Evolutionary conservation across 2,888 invertebrate genomes (phyloP).

Genomic region (Lepetodrilus schrolli): DNA sequence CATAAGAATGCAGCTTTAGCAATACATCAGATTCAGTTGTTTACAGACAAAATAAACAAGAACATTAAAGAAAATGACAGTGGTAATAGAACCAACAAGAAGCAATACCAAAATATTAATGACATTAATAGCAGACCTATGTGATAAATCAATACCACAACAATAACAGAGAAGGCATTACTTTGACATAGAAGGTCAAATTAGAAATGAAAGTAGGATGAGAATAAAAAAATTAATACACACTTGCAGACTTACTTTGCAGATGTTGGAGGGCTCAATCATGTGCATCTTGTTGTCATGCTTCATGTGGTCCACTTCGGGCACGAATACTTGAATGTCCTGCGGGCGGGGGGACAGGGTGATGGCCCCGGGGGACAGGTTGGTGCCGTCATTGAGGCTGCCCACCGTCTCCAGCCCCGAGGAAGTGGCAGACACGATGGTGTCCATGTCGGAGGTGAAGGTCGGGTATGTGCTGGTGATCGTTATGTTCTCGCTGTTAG

Average conservation of each 20-base stretch:
- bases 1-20: no score
- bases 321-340: slow-evolving; percentile 2
- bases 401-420: slow-evolving; percentile 15
- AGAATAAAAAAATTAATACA: no score
- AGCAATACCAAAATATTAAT: no score
- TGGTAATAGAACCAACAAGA: no score
- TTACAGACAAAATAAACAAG: no score
- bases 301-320: slow-evolving; percentile 45
- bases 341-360: slow-evolving; percentile 17
- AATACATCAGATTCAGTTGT: no score
- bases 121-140: no score
- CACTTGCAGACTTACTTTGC: slow-evolving; percentile 76
- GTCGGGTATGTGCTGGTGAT: slow-evolving; percentile 46
- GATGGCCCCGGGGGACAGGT: slow-evolving; percentile 31
- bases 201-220: no score
- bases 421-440: slow-evolving; percentile 7
- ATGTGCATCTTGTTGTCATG: slow-evolving; percentile 22
- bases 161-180: no score
- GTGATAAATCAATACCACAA: no score
- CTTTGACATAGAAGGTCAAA: no score
- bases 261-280: slow-evolving; percentile 72
- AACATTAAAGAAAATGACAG: no score
- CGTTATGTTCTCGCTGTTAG: slow-evolving; percentile 39
- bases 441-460: slow-evolving; percentile 43
- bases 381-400: slow-evolving; percentile 35